phyloP scores from a whole-genome alignment of 2,888 invertebrate species.

The Drosophila emarginata region DNA sequence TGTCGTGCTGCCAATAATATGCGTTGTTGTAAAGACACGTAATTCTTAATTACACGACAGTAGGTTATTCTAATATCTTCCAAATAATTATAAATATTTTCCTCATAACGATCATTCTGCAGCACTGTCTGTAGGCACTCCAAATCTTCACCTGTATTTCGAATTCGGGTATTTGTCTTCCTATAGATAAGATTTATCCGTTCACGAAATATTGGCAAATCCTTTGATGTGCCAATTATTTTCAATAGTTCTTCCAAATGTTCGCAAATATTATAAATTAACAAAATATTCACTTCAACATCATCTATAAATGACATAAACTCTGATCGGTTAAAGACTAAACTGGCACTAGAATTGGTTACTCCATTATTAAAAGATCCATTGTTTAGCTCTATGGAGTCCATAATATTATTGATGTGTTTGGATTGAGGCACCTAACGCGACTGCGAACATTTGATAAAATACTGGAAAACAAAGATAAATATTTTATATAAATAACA shows the following conservation, averaged over 20 bases:
- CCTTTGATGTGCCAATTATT: background rate
- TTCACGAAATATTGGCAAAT: background rate
- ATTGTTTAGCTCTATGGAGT: background rate
- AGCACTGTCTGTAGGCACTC: background rate
- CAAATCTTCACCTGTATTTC: background rate
- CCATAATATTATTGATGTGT: background rate
- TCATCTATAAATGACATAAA: background rate
- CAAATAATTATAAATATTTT: background rate
- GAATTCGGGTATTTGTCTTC: background rate
- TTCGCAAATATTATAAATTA: background rate
- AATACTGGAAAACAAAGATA: background rate
- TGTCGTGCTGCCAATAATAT: background rate
- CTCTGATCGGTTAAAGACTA: background rate
- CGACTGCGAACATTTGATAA: background rate
- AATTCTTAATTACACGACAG: background rate
- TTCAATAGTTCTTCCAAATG: background rate
- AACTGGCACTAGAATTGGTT: background rate
- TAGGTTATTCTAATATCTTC: background rate
- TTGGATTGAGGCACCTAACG: background rate
- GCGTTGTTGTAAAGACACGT: background rate
- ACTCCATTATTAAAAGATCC: background rate
- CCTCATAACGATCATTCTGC: background rate
- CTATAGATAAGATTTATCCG: background rate
- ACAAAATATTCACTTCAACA: background rate
- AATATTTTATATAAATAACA: background rate